These are phyloP conservation scores for Heliangelus exortis DNA, from an alignment of 2,797 vertebrate genomes.

Conservation along the genomic window DNA sequence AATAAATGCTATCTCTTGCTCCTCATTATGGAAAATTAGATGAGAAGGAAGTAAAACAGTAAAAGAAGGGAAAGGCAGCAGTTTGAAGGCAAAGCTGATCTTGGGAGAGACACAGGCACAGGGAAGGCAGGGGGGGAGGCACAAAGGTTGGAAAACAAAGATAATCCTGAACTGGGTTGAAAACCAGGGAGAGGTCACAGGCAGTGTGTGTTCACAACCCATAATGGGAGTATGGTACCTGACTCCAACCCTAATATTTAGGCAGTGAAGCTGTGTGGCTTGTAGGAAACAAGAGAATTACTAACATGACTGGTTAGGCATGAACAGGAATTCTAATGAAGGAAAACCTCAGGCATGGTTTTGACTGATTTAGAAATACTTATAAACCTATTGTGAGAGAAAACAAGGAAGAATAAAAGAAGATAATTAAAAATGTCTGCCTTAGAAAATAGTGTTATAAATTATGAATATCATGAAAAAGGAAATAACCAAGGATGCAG, in stretches of 20 bases:
- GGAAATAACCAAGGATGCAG: not conserved
- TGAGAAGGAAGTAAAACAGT: constrained; percentile 31
- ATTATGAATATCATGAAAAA: not conserved
- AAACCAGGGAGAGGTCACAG: not conserved
- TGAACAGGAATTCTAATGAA: not conserved
- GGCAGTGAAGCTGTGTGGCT: not conserved
- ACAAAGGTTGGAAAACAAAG: not conserved
- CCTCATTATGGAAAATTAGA: constrained; percentile 25
- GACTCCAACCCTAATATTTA: not conserved
- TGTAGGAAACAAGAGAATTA: not conserved
- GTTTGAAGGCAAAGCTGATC: not conserved
- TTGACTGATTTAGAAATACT: not conserved
- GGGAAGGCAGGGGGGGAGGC: not conserved
- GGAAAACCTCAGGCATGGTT: not conserved
- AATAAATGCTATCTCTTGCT: constrained; percentile 43
- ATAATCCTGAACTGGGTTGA: not conserved
- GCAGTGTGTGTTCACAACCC: not conserved
- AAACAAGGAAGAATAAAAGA: not conserved
- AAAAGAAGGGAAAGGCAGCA: constrained; percentile 15
- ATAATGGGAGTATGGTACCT: not conserved
- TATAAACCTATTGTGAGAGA: not conserved
- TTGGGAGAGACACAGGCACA: not conserved
- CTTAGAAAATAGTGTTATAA: not conserved
- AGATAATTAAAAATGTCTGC: not conserved
- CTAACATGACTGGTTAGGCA: not conserved